phyloP scores from a whole-genome alignment of 2,888 invertebrate genomes.

The Napeogenes sylphis region DNA sequence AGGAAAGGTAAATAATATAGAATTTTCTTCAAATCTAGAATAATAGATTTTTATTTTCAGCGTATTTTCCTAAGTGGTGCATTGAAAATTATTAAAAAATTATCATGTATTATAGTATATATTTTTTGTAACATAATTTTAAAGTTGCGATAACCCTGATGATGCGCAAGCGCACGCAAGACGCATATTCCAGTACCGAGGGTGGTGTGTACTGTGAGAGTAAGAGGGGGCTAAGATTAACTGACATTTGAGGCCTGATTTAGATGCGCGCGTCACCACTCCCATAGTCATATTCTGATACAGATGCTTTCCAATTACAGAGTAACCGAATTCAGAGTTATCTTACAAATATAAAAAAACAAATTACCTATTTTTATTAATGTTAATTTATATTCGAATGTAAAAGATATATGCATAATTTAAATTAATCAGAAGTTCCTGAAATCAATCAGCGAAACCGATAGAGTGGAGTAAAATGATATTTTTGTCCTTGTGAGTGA shows the following conservation, averaged over 20 bases:
- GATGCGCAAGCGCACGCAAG: conserved; percentile 14
- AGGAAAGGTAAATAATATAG: too few relatives aligned
- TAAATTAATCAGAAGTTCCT: background rate
- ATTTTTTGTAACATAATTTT: too few relatives aligned
- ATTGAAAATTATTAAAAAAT: too few relatives aligned
- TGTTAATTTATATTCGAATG: too few relatives aligned
- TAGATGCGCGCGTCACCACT: conserved; percentile 25
- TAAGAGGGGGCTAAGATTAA: conserved; percentile 36
- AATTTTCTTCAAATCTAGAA: too few relatives aligned
- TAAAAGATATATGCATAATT: too few relatives aligned
- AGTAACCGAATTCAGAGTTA: background rate
- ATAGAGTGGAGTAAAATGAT: conserved; percentile 18
- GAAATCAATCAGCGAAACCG: background rate
- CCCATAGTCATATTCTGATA: background rate
- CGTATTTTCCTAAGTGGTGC: too few relatives aligned
- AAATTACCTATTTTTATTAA: too few relatives aligned
- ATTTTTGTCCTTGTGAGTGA: background rate
- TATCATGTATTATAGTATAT: too few relatives aligned
- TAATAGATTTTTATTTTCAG: too few relatives aligned
- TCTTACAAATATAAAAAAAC: background rate
- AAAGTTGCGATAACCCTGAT: too few relatives aligned
- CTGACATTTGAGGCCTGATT: conserved; percentile 44
- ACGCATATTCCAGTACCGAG: conserved; percentile 19
- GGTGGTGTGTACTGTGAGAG: background rate
- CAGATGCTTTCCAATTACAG: background rate